Percentiles rank a stretch among this genome's conserved stretches.
Evolutionary conservation across 1,140 invertebrate species (phyloP).

Genomic region (Neodiprion virginianus): DNA sequence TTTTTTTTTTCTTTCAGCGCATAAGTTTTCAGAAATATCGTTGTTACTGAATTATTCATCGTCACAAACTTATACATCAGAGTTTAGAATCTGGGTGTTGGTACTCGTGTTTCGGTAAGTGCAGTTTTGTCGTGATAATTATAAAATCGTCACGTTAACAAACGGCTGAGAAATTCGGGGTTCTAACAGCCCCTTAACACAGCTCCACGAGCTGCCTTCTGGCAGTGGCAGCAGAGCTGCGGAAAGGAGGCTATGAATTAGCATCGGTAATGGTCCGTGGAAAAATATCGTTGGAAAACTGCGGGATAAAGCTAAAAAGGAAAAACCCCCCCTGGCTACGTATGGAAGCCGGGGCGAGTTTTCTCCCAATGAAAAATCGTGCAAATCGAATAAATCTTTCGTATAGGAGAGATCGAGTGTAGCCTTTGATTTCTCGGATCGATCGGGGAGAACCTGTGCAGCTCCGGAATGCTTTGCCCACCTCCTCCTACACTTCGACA

Average conservation of each 20-base stretch:
- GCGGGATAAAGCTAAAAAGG: neutral
- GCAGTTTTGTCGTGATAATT: too few relatives aligned
- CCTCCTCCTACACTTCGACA: too few relatives aligned
- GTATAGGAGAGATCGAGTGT: neutral
- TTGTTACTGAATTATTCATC: too few relatives aligned
- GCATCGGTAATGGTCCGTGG: slow-evolving; percentile 6
- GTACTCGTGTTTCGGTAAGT: too few relatives aligned
- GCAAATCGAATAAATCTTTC: neutral
- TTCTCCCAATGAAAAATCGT: slow-evolving; percentile 1
- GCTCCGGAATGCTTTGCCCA: too few relatives aligned
- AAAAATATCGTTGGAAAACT: neutral
- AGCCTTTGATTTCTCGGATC: neutral
- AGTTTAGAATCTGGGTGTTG: too few relatives aligned
- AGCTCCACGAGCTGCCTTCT: neutral
- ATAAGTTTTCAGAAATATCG: too few relatives aligned
- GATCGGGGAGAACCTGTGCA: neutral
- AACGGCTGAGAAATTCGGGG: neutral
- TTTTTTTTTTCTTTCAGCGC: too few relatives aligned
- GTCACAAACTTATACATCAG: too few relatives aligned
- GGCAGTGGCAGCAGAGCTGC: neutral
- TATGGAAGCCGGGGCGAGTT: neutral
- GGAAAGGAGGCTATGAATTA: slow-evolving; percentile 7
- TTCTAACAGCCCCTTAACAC: neutral
- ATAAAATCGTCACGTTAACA: too few relatives aligned
- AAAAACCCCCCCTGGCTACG: neutral